Conservation (phyloP, 2,888 invertebrate species). For the Merodon equestris region DNA sequence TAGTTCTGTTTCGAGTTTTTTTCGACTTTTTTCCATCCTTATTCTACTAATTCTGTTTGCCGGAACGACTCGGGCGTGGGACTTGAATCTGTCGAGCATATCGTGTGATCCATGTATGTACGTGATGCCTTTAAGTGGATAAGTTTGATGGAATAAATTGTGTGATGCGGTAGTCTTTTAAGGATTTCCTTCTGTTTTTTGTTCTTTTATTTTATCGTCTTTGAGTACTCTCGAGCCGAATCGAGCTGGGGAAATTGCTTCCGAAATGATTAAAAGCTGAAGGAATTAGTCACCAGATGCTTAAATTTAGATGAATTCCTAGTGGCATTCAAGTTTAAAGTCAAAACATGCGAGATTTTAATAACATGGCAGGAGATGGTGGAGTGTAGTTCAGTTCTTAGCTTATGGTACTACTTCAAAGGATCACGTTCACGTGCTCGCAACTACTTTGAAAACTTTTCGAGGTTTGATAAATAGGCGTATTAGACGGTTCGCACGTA, state of each 20-base stretch:
- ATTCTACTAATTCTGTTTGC: too few relatives aligned
- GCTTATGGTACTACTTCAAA: conserved; percentile 6
- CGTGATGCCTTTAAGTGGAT: too few relatives aligned
- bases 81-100: too few relatives aligned
- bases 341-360: not conserved
- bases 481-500: conserved; percentile 44
- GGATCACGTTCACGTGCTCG: conserved; percentile 34
- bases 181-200: not conserved
- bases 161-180: not conserved
- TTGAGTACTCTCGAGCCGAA: too few relatives aligned
- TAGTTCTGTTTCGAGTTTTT: too few relatives aligned
- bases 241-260: too few relatives aligned
- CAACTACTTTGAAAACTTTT: conserved; percentile 7
- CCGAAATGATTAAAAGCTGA: too few relatives aligned
- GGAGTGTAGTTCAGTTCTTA: too few relatives aligned
- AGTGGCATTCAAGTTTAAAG: not conserved
- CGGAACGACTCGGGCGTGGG: too few relatives aligned
- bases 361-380: conserved; percentile 3
- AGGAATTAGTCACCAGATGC: conserved; percentile 47
- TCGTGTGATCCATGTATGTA: too few relatives aligned
- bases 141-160: conserved; percentile 1
- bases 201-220: conserved; percentile 1
- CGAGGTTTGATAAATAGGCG: conserved; percentile 34
- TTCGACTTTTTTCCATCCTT: too few relatives aligned
- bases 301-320: not conserved